These are phyloP conservation scores for Fregetta grallaria DNA, from an alignment of 2,113 vertebrate species.

Conservation along the genomic window DNA sequence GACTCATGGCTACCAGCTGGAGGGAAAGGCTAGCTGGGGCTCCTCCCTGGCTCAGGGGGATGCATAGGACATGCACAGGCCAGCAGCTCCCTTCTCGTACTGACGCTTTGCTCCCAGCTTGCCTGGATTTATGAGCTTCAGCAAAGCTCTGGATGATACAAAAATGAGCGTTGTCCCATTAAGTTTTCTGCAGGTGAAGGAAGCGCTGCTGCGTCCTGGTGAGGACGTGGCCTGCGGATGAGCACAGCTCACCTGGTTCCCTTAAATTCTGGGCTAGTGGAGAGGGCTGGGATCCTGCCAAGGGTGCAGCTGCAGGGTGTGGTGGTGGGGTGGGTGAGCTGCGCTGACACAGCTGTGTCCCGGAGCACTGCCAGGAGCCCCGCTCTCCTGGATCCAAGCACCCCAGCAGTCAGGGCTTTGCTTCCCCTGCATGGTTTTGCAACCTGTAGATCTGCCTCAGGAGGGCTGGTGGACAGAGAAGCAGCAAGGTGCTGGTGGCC, in stretches of 20 bases:
- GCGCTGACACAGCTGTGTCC: neutral
- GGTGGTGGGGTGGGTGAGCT: neutral
- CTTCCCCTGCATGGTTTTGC: neutral
- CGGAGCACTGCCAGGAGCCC: neutral
- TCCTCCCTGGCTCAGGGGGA: neutral
- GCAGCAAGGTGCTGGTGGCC: neutral
- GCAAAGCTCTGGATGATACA: neutral
- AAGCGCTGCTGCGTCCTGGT: neutral
- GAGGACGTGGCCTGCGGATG: accelerated
- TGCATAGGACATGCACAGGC: neutral
- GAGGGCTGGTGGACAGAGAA: neutral
- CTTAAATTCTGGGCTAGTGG: neutral
- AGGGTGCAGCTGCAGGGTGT: neutral
- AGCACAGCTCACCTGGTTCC: neutral
- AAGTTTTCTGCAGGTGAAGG: neutral
- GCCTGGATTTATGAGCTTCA: accelerated
- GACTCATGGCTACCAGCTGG: neutral
- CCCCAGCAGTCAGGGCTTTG: neutral
- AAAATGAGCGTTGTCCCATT: accelerated
- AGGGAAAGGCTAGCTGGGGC: neutral
- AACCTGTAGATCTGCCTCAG: accelerated
- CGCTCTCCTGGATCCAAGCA: accelerated
- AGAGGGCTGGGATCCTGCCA: neutral
- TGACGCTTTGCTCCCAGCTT: neutral
- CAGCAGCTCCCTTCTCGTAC: neutral